phyloP scores from a whole-genome alignment of 2,888 invertebrate species.

The Agrotis exclamationis region DNA sequence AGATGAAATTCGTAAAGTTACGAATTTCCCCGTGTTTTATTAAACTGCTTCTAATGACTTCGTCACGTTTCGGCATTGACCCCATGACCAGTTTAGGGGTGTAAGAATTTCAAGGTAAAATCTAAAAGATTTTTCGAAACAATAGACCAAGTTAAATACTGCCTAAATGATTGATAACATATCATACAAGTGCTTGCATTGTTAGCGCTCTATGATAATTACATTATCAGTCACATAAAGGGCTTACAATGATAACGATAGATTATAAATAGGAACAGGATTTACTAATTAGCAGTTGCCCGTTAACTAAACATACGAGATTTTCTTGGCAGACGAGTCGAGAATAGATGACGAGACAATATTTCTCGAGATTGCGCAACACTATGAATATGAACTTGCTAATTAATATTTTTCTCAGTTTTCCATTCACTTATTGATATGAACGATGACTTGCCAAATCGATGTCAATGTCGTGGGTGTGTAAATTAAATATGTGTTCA shows the following conservation, averaged over 20 bases:
- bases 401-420: constrained; percentile 9
- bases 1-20: neutral
- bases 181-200: constrained; percentile 20
- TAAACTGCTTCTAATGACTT: neutral
- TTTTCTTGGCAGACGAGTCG: constrained; percentile 1
- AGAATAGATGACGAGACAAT: constrained; percentile 2
- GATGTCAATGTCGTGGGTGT: neutral
- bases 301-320: neutral
- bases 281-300: constrained; percentile 1
- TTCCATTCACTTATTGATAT: constrained; percentile 18
- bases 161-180: constrained; percentile 44
- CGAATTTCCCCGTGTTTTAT: neutral
- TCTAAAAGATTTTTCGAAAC: neutral
- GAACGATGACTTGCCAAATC: constrained; percentile 21
- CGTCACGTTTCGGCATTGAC: neutral
- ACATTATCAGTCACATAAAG: constrained; percentile 28
- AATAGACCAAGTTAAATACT: neutral
- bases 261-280: constrained; percentile 22
- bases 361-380: constrained; percentile 5
- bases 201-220: constrained; percentile 15
- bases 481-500: constrained; percentile 9
- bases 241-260: constrained; percentile 23
- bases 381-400: neutral
- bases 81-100: too few species aligned
- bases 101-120: neutral